phyloP scores from a whole-genome alignment of 2,888 invertebrate genomes.

The Bugulina stolonifera region DNA sequence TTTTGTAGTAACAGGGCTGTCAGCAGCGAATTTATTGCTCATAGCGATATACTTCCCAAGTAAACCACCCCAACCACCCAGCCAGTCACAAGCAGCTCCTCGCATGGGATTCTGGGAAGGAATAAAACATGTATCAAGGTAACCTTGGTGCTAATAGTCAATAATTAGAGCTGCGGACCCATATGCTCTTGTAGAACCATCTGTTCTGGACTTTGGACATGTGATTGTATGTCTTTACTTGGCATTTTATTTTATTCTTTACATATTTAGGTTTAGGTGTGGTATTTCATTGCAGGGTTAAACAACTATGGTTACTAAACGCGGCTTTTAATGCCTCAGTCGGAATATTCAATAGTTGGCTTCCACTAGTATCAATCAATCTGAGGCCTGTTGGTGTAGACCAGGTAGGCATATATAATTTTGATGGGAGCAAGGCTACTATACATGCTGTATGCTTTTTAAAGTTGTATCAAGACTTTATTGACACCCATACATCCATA shows the following conservation, averaged over 20 bases:
- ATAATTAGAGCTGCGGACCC: too few species aligned
- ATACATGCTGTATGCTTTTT: too few species aligned
- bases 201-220: too few species aligned
- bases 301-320: constrained; percentile 39
- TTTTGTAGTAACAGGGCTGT: background rate
- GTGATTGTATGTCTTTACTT: too few species aligned
- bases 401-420: too few species aligned
- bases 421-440: too few species aligned
- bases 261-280: too few species aligned
- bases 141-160: too few species aligned
- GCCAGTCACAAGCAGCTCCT: background rate
- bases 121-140: background rate
- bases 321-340: constrained; percentile 35
- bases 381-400: constrained; percentile 36
- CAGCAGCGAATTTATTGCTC: background rate
- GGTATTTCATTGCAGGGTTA: constrained; percentile 30
- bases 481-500: too few species aligned
- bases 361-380: constrained; percentile 41
- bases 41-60: background rate
- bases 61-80: constrained; percentile 8
- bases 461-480: too few species aligned
- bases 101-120: constrained; percentile 1
- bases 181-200: too few species aligned
- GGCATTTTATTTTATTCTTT: too few species aligned
- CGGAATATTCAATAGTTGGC: constrained; percentile 41